Base-by-base conservation (phyloP, 2,888 invertebrate species). In the Corythucha ciliata region DNA sequence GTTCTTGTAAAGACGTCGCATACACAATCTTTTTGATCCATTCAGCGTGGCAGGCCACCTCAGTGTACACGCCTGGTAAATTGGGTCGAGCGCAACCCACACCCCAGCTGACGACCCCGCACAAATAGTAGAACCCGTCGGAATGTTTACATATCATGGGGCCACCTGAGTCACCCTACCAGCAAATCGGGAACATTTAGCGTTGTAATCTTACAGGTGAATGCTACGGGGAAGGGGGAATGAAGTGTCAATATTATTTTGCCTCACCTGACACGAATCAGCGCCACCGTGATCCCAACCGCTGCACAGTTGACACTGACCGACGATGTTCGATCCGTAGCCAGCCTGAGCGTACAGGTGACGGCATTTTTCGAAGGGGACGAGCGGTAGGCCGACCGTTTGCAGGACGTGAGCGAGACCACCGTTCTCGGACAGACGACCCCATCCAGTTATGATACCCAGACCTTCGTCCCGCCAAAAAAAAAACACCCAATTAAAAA, bases 81-180 rank as follows among this genome's bases (percentile, higher is more conserved):
- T 63, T 53, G 10, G 64, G 57, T 16, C 63, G 52, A 6, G 65
- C 68, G 56, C 69, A 69, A 12, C 68, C 69, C 14, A 67, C 61
- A 3, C 69, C 69, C 68, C 68, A 70, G 50, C 68, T 68, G 7
- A 69, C 67, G 37, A 70, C 58, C n/a, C 70, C 70, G 52, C 68
- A 69, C 22, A 69, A 56, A 45, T 66, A 66, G 49, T 63, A 62
- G n/a, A 63, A 64, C 20, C 61, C 62, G 50, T 64, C 63, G 3
- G 49, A 24, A 12, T 48, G 24, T 18, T 34, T 44, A 52, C 68
- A 69, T 4, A 65, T 60, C 14, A 70, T 53, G 2, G 69, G 69
- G 1, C 69, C 69, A n/a, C 70, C 70, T 24, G 66, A 66, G 59
- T 70, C 70, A 4, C 70, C 69, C 66, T 68, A 54, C 24, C 60